Base-by-base conservation (phyloP, 2,113 vertebrate genomes). In the Helogale parvula region DNA sequence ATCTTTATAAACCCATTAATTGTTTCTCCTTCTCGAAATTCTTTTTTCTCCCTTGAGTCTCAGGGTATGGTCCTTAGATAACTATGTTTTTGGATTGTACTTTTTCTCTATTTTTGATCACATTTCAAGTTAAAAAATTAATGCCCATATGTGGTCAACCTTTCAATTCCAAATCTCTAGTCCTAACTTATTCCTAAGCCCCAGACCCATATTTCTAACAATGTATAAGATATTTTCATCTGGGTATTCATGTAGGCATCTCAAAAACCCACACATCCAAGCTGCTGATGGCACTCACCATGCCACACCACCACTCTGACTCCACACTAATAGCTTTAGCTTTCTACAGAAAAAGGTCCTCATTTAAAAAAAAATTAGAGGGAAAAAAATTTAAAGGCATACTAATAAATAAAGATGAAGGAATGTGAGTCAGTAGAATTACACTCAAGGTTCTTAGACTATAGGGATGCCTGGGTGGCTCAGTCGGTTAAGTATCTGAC, bases 71-170 rank as follows among this genome's bases (percentile, higher is more conserved):
- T 38, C n/a, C 38, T 90, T 95, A 45, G 54, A 54, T 79, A 92
- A 60, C 69, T 35, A 13, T 65, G 13, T 69, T 96, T 94, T 54
- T 38, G 92, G n/a, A 82, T 25, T 81, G 35, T 5, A 92, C 60
- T 93, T 69, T 81, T 72, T 69, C 31, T 80, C 11, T 71, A 71
- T 25, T 79, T 94, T 91, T 60, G 63, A 35, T 65, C 85, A 45
- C 38, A 33, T 91, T 86, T 83, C 68, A 92, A 87, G 16, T 68
- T 82, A 31, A 86, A 69, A 96, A 90, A 65, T 72, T 27, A 91
- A 2, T 68, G 29, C 29, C 50, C 57, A 25, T 71, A 80, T 2
- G 0, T 0, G 15, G 38, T 57, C 63, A 90, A 76, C 13, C 71
- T 81, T 96, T 65, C 9, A 63, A 74, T 87, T 60, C 66, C 63